A percentile compares a stretch with the other conserved stretches of the same genome.
phyloP scores from a whole-genome alignment of 1,140 invertebrate species.

The Atta texana region DNA sequence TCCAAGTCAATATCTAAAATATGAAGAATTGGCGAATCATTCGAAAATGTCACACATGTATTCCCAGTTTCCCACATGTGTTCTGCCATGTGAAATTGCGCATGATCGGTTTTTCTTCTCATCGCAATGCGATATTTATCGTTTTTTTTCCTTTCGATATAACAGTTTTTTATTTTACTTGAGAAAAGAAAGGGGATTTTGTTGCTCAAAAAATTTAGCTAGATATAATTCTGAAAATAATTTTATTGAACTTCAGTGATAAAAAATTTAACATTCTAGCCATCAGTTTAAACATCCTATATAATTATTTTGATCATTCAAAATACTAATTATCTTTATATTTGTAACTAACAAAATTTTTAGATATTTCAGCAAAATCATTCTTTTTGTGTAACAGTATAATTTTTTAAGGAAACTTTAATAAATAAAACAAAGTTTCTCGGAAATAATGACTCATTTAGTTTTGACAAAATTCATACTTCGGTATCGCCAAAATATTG shows the following conservation, averaged over 20 bases:
- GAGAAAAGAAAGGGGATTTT: too few relatives aligned
- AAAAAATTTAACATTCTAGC: too few relatives aligned
- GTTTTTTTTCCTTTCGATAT: neutral
- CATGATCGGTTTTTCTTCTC: constrained; percentile 36
- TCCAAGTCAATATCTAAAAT: constrained; percentile 9
- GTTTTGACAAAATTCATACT: neutral
- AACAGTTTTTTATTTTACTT: neutral
- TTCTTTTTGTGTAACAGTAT: too few relatives aligned
- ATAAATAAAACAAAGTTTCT: neutral
- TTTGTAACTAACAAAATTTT: too few relatives aligned
- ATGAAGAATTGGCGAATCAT: neutral
- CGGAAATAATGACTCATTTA: neutral
- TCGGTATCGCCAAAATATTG: neutral
- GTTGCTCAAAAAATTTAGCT: too few relatives aligned
- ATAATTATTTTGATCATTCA: too few relatives aligned
- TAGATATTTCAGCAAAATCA: too few relatives aligned
- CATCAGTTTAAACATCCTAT: too few relatives aligned
- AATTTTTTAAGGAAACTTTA: neutral
- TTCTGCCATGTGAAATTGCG: constrained; percentile 1
- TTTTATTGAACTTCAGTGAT: too few relatives aligned
- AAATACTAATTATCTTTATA: too few relatives aligned
- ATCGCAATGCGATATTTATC: constrained; percentile 17
- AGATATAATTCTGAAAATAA: too few relatives aligned
- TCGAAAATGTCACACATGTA: constrained; percentile 16
- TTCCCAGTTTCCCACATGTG: neutral